phyloP scores from a whole-genome alignment of 2,888 invertebrate species.

The Eurytoma californica region DNA sequence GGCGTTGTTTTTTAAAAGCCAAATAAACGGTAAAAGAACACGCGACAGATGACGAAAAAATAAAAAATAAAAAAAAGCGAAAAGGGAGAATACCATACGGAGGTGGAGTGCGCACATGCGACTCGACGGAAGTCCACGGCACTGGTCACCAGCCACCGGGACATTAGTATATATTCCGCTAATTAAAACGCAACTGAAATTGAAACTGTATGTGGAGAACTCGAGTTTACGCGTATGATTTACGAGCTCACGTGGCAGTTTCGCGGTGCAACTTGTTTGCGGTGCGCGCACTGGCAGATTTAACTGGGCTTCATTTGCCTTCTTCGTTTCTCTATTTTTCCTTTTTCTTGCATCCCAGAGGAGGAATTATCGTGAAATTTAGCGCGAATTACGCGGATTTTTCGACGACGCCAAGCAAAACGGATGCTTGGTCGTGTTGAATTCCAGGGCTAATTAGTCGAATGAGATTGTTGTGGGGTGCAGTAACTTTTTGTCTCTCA shows the following conservation, averaged over 20 bases:
- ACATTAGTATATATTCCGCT: conserved; percentile 69
- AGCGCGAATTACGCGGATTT: conserved; percentile 36
- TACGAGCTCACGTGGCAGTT: conserved; percentile 34
- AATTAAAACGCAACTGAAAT: conserved; percentile 73
- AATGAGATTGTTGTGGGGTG: conserved; percentile 19
- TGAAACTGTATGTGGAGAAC: conserved; percentile 62
- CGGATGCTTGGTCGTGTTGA: conserved; percentile 5
- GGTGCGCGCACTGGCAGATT: conserved; percentile 34
- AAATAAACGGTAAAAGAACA: background rate
- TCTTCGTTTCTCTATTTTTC: background rate
- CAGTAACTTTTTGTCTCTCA: background rate
- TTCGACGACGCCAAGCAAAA: conserved; percentile 8
- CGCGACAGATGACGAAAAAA: background rate
- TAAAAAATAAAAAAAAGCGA: conserved; percentile 6
- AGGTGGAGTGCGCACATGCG: conserved; percentile 21
- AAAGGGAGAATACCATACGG: conserved; percentile 30
- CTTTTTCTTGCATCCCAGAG: background rate
- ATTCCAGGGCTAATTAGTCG: conserved; percentile 36
- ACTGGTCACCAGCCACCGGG: conserved; percentile 50
- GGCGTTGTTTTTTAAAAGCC: background rate
- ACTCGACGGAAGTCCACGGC: background rate
- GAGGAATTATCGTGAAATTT: conserved; percentile 40
- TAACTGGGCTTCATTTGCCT: conserved; percentile 21
- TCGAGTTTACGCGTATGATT: conserved; percentile 45
- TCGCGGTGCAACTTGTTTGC: conserved; percentile 39